These are phyloP conservation scores for Falcunculus frontatus DNA, from an alignment of 2,113 vertebrate species.

Conservation along the genomic window DNA sequence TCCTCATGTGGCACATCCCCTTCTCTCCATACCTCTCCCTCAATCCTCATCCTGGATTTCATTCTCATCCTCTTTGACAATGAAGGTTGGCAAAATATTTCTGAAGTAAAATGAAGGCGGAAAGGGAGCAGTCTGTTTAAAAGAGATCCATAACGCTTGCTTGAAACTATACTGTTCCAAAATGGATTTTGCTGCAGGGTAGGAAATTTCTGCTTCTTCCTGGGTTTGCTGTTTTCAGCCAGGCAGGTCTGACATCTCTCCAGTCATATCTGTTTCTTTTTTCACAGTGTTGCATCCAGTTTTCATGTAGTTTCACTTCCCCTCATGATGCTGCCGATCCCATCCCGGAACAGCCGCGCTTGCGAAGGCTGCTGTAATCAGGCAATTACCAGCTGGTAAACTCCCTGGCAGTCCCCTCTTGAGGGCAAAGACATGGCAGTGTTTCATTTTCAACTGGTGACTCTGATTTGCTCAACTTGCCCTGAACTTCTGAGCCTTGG, in stretches of 20 bases:
- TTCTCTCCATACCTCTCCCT: not conserved
- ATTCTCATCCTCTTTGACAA: not conserved
- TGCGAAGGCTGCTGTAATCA: not conserved
- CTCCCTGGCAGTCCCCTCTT: not conserved
- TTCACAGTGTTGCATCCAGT: not conserved
- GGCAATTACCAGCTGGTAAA: not conserved
- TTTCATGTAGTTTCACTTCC: not conserved
- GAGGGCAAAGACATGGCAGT: not conserved
- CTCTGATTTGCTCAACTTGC: not conserved
- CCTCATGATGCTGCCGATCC: fast-evolving
- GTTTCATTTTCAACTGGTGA: not conserved
- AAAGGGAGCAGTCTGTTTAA: not conserved
- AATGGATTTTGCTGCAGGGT: not conserved
- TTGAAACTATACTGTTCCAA: not conserved
- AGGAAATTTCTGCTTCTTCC: not conserved
- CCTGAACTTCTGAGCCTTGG: not conserved
- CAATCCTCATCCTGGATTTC: not conserved
- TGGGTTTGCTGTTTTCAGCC: not conserved
- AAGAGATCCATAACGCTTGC: not conserved
- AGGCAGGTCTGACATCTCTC: not conserved
- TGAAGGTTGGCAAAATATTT: not conserved
- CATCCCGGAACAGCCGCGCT: not conserved
- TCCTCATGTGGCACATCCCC: not conserved
- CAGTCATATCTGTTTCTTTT: not conserved
- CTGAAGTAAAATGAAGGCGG: not conserved